phyloP scores from a whole-genome alignment of 2,888 invertebrate genomes.

The Venusia cambrica region DNA sequence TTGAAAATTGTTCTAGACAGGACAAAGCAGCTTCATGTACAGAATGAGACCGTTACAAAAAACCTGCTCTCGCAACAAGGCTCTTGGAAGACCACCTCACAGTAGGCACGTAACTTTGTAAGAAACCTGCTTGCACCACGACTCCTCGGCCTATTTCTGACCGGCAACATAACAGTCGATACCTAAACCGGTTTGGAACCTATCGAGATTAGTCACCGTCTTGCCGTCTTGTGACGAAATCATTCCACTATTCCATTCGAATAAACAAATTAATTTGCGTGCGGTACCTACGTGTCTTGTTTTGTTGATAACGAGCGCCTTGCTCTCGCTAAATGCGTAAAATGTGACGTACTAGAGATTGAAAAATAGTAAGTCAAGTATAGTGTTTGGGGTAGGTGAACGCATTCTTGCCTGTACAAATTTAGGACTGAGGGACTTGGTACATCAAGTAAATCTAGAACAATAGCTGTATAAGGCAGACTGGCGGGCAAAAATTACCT shows the following conservation, averaged over 20 bases:
- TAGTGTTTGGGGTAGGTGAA: no score
- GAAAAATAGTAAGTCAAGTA: no score
- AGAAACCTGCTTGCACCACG: not conserved
- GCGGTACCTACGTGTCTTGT: no score
- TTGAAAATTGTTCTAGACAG: constrained; percentile 1
- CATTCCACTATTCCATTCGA: no score
- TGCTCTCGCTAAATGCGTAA: no score
- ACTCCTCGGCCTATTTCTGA: constrained; percentile 15
- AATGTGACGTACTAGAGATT: no score
- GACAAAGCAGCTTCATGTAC: constrained; percentile 1
- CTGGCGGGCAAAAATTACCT: no score
- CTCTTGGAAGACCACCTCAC: constrained; percentile 1
- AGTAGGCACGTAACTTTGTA: constrained; percentile 1
- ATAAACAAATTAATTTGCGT: constrained; percentile 12
- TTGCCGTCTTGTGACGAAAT: constrained; percentile 7
- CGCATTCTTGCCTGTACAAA: no score
- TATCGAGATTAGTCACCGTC: constrained; percentile 15
- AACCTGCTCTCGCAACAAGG: constrained; percentile 13
- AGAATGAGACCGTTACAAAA: constrained; percentile 9
- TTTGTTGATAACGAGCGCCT: no score
- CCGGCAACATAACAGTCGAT: constrained; percentile 12
- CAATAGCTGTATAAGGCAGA: no score
- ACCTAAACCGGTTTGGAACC: constrained; percentile 13
- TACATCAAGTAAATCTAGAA: no score
- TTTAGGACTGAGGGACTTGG: no score